A percentile compares a stretch with the other conserved stretches of the same genome.
Evolutionary conservation across 1,140 invertebrate species (phyloP).

Genomic region (Asobara japonica): DNA sequence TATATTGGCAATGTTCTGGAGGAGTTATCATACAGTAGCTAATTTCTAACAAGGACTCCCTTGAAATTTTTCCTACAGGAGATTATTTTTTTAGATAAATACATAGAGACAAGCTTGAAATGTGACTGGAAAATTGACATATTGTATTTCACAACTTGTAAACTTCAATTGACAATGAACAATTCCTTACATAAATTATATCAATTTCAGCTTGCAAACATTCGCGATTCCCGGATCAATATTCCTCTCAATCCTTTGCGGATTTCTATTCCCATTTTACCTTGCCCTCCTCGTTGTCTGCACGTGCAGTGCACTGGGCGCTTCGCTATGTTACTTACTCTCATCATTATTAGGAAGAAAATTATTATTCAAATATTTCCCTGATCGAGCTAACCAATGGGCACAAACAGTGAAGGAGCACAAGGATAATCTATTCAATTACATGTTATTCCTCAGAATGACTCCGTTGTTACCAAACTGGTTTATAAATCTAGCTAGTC

Average conservation of each 20-base stretch:
- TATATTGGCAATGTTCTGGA: too few relatives aligned
- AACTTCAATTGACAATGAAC: too few relatives aligned
- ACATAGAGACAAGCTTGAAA: too few relatives aligned
- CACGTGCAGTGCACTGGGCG: slow-evolving; percentile 95
- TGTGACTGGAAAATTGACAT: too few relatives aligned
- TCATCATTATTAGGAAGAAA: slow-evolving; percentile 89
- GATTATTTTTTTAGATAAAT: too few relatives aligned
- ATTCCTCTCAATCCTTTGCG: slow-evolving; percentile 96
- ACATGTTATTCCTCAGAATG: slow-evolving; percentile 96
- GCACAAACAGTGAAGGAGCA: slow-evolving; percentile 84
- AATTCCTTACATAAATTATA: slow-evolving; percentile 51
- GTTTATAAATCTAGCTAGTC: slow-evolving; percentile 99
- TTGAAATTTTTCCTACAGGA: too few relatives aligned
- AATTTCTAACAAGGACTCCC: too few relatives aligned
- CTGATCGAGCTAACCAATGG: slow-evolving; percentile 87
- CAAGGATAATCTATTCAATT: slow-evolving; percentile 90
- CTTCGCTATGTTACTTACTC: slow-evolving; percentile 93
- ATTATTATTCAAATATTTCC: slow-evolving; percentile 89
- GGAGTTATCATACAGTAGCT: too few relatives aligned
- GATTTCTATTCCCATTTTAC: slow-evolving; percentile 95
- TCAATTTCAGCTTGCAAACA: slow-evolving; percentile 87
- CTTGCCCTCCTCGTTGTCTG: slow-evolving; percentile 92
- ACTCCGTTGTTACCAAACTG: slow-evolving; percentile 99
- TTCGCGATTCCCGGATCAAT: slow-evolving; percentile 99
- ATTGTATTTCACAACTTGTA: too few relatives aligned